These are phyloP conservation scores for Chrysolina oricalcia DNA, from an alignment of 2,888 invertebrate genomes.

Conservation along the genomic window DNA sequence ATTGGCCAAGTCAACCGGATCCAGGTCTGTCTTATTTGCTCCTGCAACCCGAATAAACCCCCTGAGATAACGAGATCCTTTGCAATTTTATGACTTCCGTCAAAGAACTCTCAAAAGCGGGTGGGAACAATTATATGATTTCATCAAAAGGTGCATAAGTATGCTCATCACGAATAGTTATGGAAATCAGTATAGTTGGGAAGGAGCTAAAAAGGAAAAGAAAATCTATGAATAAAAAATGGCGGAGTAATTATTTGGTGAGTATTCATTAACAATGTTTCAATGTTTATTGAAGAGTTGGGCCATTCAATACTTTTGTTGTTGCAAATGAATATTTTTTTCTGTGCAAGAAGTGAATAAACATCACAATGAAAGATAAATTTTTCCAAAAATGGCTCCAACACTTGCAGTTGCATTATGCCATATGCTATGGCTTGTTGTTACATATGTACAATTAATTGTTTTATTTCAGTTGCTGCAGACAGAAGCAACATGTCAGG, in stretches of 20 bases:
- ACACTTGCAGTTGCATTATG: no score
- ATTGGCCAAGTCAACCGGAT: no score
- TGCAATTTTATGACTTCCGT: no score
- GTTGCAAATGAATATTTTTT: not conserved
- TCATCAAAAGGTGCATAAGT: conserved; percentile 23
- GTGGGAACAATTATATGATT: not conserved
- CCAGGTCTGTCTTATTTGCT: no score
- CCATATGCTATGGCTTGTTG: no score
- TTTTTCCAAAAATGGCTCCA: not conserved
- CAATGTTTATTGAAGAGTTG: no score
- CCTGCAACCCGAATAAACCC: no score
- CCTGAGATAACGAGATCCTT: no score
- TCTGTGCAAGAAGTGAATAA: not conserved
- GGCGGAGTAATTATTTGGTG: conserved; percentile 1
- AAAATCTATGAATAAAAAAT: conserved; percentile 10
- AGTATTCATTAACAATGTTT: not conserved
- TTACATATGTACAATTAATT: not conserved
- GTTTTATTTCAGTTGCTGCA: conserved; percentile 14
- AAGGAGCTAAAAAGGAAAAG: conserved; percentile 15
- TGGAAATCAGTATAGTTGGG: conserved; percentile 9
- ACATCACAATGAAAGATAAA: not conserved
- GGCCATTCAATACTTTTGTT: no score
- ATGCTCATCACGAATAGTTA: conserved; percentile 27
- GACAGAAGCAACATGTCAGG: not conserved
- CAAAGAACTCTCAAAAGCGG: not conserved